Evolutionary conservation across 2,888 invertebrate species (phyloP), one percentile per base, ranked within the genome.

Genomic region (Diogma glabrata): DNA sequence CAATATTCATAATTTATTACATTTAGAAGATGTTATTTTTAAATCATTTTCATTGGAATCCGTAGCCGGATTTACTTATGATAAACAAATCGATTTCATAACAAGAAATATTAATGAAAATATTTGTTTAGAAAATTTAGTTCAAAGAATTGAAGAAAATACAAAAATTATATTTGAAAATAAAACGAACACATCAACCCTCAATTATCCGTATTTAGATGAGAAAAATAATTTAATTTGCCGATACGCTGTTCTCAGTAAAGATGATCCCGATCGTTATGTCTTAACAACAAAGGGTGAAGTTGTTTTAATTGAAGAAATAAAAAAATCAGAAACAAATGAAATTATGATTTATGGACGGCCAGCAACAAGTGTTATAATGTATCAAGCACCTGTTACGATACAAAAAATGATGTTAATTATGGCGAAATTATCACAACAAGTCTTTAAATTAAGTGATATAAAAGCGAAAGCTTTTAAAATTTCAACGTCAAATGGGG

Each of bases 1-100:
- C 36, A 53, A 56, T 40, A 38, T 56, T 3, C 56, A 56, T 30
- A 54, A 54, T 50, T 36, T 56, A 4, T 22, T 56, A 9, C 56
- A 56, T 50, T 47, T 56, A 12, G 56, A 54, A 22, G 50, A 53
- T 17, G 47, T 51, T 9, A 52, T 52, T 28, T 47, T 40, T 19
- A 49, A 49, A 43, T 22, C 49, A 8, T 51, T 49, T 14, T 33
- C 51, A 19, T 36, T 53, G 22, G 49, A 53, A 24, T 49, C 47
- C 10, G 51, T 53, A 4, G 49, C 49, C 23, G 53, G 53, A n/a
- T 53, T 53, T 19, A 10, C 26, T n/a, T 53, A 49, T 40, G 53
- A 53, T 14, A 33, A 47, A 17, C 53, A 53, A 50, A 46, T 53
- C 7, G 28, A 47, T 9, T 51, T 17, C 36, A 51, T 38, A 4